Evolutionary conservation across 2,113 vertebrate genomes (phyloP).

Genomic region (Triplophysa siluroides): DNA sequence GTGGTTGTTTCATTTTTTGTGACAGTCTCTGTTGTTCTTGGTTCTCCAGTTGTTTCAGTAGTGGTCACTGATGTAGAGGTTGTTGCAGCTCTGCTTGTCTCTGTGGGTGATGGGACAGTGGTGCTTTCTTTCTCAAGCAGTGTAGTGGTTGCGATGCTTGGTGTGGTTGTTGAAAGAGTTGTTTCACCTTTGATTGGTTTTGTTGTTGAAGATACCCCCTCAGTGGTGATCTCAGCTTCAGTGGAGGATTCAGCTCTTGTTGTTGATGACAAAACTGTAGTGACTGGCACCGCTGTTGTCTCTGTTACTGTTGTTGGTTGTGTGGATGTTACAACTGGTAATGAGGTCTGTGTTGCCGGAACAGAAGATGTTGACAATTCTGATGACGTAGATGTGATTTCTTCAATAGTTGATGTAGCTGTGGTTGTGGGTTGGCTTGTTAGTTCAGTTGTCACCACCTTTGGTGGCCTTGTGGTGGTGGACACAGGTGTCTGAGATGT

Average conservation of each 20-base stretch:
- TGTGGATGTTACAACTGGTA: background rate
- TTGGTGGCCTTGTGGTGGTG: no score
- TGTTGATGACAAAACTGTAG: background rate
- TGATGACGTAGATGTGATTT: background rate
- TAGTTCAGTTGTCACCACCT: no score
- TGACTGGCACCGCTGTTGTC: background rate
- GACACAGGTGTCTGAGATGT: no score
- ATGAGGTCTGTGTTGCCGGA: background rate
- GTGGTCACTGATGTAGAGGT: no score
- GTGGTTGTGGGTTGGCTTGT: no score
- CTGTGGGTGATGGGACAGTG: background rate
- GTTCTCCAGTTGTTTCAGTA: no score
- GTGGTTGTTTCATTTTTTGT: no score
- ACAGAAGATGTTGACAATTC: background rate
- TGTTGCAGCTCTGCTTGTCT: no score
- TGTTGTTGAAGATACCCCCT: conserved; percentile 7
- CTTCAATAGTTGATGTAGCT: no score
- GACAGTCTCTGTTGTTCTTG: no score
- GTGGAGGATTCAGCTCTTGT: background rate
- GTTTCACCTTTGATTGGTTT: conserved; percentile 13
- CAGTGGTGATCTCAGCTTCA: background rate
- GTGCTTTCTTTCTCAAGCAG: rapidly evolving
- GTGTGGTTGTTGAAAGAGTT: conserved; percentile 10
- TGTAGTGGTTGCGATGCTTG: background rate
- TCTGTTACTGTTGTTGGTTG: background rate